These are phyloP conservation scores for Prostheceraeus crozeri DNA, from an alignment of 2,888 invertebrate genomes.

Conservation along the genomic window DNA sequence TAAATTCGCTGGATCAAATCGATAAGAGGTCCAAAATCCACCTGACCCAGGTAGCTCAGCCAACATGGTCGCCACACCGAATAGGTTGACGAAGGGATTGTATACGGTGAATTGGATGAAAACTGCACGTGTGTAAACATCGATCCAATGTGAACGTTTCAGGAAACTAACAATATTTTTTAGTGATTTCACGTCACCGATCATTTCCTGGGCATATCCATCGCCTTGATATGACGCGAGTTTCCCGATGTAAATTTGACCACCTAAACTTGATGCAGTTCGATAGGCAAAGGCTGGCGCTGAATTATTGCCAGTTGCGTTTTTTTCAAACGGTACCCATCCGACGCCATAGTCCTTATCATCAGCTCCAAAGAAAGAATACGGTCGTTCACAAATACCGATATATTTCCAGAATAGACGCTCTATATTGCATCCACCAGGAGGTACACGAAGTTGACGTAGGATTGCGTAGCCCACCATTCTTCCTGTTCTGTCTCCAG, in stretches of 20 bases:
- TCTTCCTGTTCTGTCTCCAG: conserved; percentile 59
- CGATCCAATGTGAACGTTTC: conserved; percentile 57
- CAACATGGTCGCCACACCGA: conserved; percentile 49
- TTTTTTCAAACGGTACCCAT: neutral
- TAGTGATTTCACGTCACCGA: conserved; percentile 46
- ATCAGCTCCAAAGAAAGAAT: neutral
- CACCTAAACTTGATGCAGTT: conserved; percentile 50
- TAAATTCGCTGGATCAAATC: conserved; percentile 53
- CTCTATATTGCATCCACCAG: conserved; percentile 52
- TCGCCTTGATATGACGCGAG: conserved; percentile 58
- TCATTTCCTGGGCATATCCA: conserved; percentile 57
- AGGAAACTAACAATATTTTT: conserved; percentile 49
- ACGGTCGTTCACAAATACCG: no score
- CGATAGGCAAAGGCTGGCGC: conserved; percentile 50
- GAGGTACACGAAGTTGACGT: conserved; percentile 57
- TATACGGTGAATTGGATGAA: conserved; percentile 60
- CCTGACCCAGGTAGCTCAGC: conserved; percentile 51
- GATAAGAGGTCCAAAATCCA: conserved; percentile 48
- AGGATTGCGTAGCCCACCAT: conserved; percentile 61
- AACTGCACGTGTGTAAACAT: conserved; percentile 59
- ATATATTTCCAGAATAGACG: no score
- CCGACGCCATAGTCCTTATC: neutral
- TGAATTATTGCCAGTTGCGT: conserved; percentile 10
- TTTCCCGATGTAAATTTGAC: conserved; percentile 57
- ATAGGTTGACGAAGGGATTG: conserved; percentile 56